Conservation (phyloP, 2,113 vertebrate species). For the western clawed frog (Xenopus tropicalis) region DNA sequence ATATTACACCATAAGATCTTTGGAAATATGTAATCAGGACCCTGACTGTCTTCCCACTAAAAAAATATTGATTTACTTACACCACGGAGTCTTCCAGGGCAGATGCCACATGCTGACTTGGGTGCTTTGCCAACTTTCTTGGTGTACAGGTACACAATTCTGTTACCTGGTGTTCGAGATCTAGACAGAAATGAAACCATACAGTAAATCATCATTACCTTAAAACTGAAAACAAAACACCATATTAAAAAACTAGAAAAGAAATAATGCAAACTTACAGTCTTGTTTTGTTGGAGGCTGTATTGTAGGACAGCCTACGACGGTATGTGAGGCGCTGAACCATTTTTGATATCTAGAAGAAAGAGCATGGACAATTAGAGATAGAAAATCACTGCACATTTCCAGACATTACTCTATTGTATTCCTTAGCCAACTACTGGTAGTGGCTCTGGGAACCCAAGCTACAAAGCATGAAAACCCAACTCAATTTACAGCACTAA, state of each 20-base stretch:
- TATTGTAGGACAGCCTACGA: slow-evolving; percentile 98
- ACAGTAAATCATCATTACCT: rapidly evolving
- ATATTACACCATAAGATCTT: too few species aligned
- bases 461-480: too few species aligned
- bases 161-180: slow-evolving; percentile 95
- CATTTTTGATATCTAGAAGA: slow-evolving; percentile 70
- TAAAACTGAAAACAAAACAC: rapidly evolving
- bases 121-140: slow-evolving; percentile 98
- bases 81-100: slow-evolving; percentile 91
- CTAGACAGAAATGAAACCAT: slow-evolving; percentile 53
- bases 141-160: slow-evolving; percentile 96
- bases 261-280: slow-evolving; percentile 73
- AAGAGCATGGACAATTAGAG: not conserved
- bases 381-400: too few species aligned
- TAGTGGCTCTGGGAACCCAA: too few species aligned
- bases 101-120: slow-evolving; percentile 94
- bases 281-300: slow-evolving; percentile 95
- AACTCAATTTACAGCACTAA: too few species aligned
- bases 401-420: too few species aligned
- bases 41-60: too few species aligned
- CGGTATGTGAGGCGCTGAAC: slow-evolving; percentile 97
- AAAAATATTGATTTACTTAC: slow-evolving; percentile 67
- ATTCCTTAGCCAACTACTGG: too few species aligned
- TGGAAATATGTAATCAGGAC: too few species aligned
- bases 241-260: too few species aligned